A percentile compares a stretch with the other conserved stretches of the same genome.
Evolutionary conservation across 23 tunicate species (phyloP).

Genomic region (Halocynthia aurantium): DNA sequence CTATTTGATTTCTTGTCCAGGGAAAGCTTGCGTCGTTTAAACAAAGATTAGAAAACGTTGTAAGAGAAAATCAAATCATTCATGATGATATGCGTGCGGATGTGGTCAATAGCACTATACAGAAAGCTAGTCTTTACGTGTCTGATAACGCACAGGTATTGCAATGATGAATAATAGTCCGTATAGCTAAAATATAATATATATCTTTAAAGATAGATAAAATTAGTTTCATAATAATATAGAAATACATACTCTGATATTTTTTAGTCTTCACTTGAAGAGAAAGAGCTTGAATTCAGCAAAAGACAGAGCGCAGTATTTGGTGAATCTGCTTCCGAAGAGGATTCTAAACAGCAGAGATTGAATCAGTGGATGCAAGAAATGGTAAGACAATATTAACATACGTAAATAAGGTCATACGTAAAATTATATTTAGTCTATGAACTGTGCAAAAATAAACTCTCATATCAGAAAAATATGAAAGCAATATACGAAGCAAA

Average conservation of each 20-base stretch:
- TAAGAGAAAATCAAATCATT: slow-evolving; percentile 56
- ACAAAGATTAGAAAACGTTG: slow-evolving; percentile 32
- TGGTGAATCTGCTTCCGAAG: background rate
- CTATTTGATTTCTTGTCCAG: background rate
- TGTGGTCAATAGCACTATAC: slow-evolving; percentile 33
- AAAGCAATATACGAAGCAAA: slow-evolving; percentile 51
- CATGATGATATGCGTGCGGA: slow-evolving; percentile 48
- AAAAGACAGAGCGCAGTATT: too few species aligned
- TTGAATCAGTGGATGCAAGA: slow-evolving; percentile 25
- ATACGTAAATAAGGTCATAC: background rate
- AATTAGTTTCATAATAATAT: too few species aligned
- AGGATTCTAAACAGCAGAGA: background rate
- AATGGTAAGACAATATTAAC: background rate
- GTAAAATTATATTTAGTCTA: background rate
- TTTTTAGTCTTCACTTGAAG: too few species aligned
- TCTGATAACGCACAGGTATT: slow-evolving; percentile 5
- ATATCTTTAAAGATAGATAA: too few species aligned
- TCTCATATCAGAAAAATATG: slow-evolving; percentile 8
- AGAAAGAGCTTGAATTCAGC: too few species aligned
- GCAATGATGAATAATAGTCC: too few species aligned
- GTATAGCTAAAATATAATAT: too few species aligned
- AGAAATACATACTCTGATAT: too few species aligned
- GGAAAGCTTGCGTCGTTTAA: slow-evolving; percentile 32
- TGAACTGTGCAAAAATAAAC: background rate
- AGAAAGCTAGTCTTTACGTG: slow-evolving; percentile 15